Base-by-base conservation (phyloP, 2,888 invertebrate species). In the Euphydryas editha region DNA sequence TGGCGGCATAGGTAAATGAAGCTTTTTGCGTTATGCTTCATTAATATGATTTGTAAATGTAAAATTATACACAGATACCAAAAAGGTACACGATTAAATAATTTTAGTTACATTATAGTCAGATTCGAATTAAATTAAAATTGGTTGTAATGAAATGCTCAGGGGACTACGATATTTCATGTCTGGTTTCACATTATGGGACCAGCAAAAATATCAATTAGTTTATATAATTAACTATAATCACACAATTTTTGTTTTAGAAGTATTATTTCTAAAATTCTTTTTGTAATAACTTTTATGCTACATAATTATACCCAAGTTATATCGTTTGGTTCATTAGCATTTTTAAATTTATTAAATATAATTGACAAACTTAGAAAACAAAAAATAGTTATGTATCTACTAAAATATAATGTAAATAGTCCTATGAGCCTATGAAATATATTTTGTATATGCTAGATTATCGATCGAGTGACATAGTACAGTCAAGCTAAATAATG, bases 21-120 rank as follows among this genome's bases (percentile, higher is more conserved):
- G 62, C 55, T 58, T 62, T 55, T 59, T 18, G 21, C 46, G 51
- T 57, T 44, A 54, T n/a, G 64, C 64, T 69, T 64, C 67, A 20
- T 51, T 58, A 47, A 62, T 67, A 47, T 59, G 56, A 51, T 65
- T 65, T 44, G 47, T 67, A 67, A 62, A 51, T 65, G 51, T 59
- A 54, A 59, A 57, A 58, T 68, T 59, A 60, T 56, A 60, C 49
- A 62, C 62, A 65, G 46, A 70, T 68, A 68, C 70, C 70, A 70
- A 70, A 68, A 65, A 68, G 62, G 65, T 68, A 65, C 57, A 68
- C 57, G 64, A 55, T 62, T 62, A 44, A 67, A 51, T 61, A 59
- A 47, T 55, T 61, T 64, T 69, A 61, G 63, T 59, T 64, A 64
- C 57, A 54, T 60, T 58, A 60, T 56, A 67, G 63, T 69, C 58